A percentile compares a stretch with the other conserved stretches of the same genome.
Evolutionary conservation across 2,888 invertebrate genomes (phyloP).

Genomic region (Archips crataeganus): DNA sequence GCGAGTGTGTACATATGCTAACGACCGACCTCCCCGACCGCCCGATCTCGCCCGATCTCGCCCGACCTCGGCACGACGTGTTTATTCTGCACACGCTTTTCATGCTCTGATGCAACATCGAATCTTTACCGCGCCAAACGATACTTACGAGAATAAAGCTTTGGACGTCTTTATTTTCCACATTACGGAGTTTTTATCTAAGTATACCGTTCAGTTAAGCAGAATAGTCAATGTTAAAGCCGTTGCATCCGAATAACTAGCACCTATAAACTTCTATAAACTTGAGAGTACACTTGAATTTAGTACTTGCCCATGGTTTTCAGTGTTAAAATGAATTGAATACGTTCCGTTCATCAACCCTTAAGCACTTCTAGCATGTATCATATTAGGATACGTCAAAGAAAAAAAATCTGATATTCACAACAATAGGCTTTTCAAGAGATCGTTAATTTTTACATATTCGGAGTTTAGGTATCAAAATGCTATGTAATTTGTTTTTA

Average conservation of each 20-base stretch:
- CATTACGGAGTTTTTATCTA: background rate
- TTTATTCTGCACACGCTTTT: conserved; percentile 31
- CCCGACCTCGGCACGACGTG: background rate
- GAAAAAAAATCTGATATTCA: too few species aligned
- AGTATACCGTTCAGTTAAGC: background rate
- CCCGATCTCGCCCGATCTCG: conserved; percentile 15
- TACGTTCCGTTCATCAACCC: too few species aligned
- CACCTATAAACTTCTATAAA: background rate
- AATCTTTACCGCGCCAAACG: conserved; percentile 21
- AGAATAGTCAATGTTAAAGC: background rate
- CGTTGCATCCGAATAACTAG: background rate
- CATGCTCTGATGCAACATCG: conserved; percentile 24
- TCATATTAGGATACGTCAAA: too few species aligned
- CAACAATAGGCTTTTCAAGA: background rate
- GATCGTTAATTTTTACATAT: background rate
- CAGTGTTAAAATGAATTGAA: background rate
- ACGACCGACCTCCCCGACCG: conserved; percentile 17
- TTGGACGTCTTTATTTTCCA: conserved; percentile 8
- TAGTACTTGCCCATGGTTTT: background rate
- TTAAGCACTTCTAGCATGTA: too few species aligned
- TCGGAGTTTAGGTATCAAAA: too few species aligned
- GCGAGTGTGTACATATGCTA: conserved; percentile 39
- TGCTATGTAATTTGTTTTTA: too few species aligned
- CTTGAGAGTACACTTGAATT: background rate
- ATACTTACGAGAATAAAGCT: conserved; percentile 5